phyloP scores from a whole-genome alignment of 2,888 invertebrate species.

The Mythimna lalbum region DNA sequence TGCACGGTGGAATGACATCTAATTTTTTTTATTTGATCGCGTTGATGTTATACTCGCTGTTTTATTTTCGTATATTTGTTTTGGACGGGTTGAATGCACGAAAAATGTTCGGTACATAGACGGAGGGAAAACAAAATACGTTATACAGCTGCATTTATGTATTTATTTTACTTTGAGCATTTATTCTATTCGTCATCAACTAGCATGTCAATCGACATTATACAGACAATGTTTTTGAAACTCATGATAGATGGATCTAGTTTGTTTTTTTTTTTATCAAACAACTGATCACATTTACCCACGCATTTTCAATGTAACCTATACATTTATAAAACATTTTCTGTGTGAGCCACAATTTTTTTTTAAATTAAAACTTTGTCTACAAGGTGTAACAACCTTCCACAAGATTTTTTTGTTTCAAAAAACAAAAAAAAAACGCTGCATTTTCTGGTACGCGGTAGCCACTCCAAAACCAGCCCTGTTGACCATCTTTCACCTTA shows the following conservation, averaged over 20 bases:
- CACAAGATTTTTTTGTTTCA: too few species aligned
- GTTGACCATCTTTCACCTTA: too few species aligned
- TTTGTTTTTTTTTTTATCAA: conserved; percentile 8
- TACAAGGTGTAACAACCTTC: too few species aligned
- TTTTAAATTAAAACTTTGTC: too few species aligned
- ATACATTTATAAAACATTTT: too few species aligned
- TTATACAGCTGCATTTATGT: conserved; percentile 24
- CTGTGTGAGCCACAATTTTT: too few species aligned
- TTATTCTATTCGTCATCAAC: conserved; percentile 25
- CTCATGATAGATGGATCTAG: neutral
- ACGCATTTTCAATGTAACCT: neutral
- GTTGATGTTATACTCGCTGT: conserved; percentile 46
- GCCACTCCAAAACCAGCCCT: too few species aligned
- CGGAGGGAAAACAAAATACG: conserved; percentile 33
- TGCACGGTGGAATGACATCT: conserved; percentile 63
- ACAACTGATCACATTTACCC: neutral
- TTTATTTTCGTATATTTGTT: conserved; percentile 59
- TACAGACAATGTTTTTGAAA: conserved; percentile 21
- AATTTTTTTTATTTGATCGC: conserved; percentile 66
- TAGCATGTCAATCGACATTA: conserved; percentile 18
- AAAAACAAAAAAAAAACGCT: too few species aligned
- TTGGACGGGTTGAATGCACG: conserved; percentile 60
- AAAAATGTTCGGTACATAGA: conserved; percentile 41
- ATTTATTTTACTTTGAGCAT: conserved; percentile 40
- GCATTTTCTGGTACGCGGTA: too few species aligned